Percentiles rank a stretch among this genome's conserved stretches.
phyloP scores from a whole-genome alignment of 2,797 vertebrate species.

The Zalophus californianus region DNA sequence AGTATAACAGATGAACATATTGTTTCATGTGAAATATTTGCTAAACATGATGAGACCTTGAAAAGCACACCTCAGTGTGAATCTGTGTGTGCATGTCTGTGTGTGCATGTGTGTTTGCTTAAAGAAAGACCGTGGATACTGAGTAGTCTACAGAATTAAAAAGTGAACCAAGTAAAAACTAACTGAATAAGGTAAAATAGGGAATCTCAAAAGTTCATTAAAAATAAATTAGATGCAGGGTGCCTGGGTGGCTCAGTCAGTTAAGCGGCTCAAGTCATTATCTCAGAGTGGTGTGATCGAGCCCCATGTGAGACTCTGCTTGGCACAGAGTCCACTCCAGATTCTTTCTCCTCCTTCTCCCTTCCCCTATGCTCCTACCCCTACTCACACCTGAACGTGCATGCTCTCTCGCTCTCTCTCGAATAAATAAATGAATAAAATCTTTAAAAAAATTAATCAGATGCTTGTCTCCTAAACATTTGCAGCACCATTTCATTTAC shows the following conservation, averaged over 20 bases:
- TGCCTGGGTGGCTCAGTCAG: not conserved
- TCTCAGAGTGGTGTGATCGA: not conserved
- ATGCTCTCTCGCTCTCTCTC: not conserved
- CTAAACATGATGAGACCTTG: constrained; percentile 89
- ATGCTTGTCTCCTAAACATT: constrained; percentile 60
- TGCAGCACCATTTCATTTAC: constrained; percentile 34
- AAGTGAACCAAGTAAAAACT: constrained; percentile 68
- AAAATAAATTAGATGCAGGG: constrained; percentile 62
- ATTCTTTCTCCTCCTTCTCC: not conserved
- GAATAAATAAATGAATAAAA: not conserved
- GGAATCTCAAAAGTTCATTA: constrained; percentile 79
- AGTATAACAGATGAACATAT: constrained; percentile 88
- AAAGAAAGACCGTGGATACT: not conserved
- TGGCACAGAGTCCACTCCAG: not conserved
- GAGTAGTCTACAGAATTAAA: constrained; percentile 68
- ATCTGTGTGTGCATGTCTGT: constrained; percentile 35
- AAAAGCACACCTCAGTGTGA: constrained; percentile 87
- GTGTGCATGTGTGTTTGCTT: not conserved
- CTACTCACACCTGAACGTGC: not conserved
- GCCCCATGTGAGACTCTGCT: too few relatives aligned
- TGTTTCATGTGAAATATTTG: constrained; percentile 89
- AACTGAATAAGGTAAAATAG: constrained; percentile 64
- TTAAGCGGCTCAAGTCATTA: not conserved
- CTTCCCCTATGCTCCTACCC: not conserved
- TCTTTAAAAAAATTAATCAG: constrained; percentile 56